Evolutionary conservation across 2,888 invertebrate genomes (phyloP).

Genomic region (Calameuta idolon): DNA sequence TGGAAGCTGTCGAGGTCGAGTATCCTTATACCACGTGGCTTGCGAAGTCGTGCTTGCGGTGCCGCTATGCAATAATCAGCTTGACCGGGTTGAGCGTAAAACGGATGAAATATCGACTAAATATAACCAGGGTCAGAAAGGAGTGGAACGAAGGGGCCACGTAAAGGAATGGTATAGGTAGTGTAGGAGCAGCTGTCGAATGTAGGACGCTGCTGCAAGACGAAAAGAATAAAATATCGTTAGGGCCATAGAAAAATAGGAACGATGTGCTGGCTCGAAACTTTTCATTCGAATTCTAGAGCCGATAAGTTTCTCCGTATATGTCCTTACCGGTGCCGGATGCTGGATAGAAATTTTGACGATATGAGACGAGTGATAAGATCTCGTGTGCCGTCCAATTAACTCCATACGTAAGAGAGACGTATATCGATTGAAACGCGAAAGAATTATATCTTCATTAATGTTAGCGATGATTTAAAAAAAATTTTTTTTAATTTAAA

Average conservation of each 20-base stretch:
- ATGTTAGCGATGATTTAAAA: no score
- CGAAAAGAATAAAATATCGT: background rate
- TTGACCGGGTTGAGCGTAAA: constrained; percentile 54
- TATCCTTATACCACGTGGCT: constrained; percentile 19
- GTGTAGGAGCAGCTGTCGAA: constrained; percentile 47
- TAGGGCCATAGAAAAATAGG: background rate
- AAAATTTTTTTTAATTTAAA: no score
- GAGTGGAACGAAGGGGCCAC: constrained; percentile 40
- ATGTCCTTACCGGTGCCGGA: background rate
- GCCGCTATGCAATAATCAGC: constrained; percentile 45
- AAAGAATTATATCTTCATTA: no score
- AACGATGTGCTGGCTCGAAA: background rate
- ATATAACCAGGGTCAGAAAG: constrained; percentile 56
- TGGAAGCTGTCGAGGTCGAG: background rate
- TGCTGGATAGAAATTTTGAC: background rate
- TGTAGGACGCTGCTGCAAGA: constrained; percentile 46
- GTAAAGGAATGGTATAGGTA: constrained; percentile 5
- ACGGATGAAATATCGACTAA: constrained; percentile 59
- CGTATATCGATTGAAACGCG: no score
- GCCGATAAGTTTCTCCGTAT: background rate
- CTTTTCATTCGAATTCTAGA: background rate
- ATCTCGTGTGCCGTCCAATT: background rate
- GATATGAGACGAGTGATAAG: background rate
- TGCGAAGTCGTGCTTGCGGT: constrained; percentile 29
- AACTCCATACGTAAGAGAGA: background rate